Percentiles rank a stretch among this genome's conserved stretches.
Conservation (phyloP, 2,888 invertebrate genomes). For the Hirudinaria manillensis region DNA sequence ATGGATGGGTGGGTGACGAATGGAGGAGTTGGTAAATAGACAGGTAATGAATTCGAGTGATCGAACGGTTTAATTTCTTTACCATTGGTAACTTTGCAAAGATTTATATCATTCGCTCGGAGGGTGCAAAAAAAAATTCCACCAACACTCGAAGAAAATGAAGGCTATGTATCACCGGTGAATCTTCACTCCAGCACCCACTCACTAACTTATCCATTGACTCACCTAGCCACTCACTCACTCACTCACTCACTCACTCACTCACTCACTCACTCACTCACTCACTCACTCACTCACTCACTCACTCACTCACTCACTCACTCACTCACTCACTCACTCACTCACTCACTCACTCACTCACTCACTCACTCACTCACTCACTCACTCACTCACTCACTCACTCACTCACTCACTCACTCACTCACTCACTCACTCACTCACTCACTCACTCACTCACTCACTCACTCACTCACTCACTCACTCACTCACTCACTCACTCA, state of each 20-base stretch:
- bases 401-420: conserved; percentile 20
- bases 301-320: conserved; percentile 17
- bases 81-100: too few species aligned
- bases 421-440: conserved; percentile 21
- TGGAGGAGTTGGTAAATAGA: too few species aligned
- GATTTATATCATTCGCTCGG: too few species aligned
- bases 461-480: background rate
- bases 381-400: conserved; percentile 1
- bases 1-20: too few species aligned
- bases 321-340: conserved; percentile 21
- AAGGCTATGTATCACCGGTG: too few species aligned
- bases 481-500: conserved; percentile 9
- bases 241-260: conserved; percentile 9
- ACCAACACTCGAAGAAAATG: too few species aligned
- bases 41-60: too few species aligned
- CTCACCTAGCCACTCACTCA: conserved; percentile 2
- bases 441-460: conserved; percentile 5
- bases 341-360: conserved; percentile 14
- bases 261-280: conserved; percentile 10
- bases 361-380: background rate
- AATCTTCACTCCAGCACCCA: background rate
- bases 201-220: conserved; percentile 17
- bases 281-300: conserved; percentile 5
- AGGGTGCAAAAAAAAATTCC: too few species aligned
- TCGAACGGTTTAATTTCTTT: too few species aligned